Evolutionary conservation across 1,140 invertebrate genomes (phyloP).

Genomic region (Phenacoccus solenopsis): DNA sequence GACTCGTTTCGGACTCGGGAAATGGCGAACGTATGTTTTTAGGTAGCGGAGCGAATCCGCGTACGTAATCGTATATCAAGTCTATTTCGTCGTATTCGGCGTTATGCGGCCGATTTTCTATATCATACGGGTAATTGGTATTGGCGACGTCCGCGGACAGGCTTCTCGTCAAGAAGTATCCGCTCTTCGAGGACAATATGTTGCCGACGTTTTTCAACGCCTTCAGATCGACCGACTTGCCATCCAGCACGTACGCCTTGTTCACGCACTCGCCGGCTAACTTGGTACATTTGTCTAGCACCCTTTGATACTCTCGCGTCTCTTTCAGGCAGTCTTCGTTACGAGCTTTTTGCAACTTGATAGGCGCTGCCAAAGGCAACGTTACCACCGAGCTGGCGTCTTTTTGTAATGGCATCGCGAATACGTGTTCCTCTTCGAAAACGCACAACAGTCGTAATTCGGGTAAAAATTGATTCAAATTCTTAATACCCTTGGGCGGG

Average conservation of each 20-base stretch:
- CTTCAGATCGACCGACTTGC: conserved; percentile 48
- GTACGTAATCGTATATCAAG: conserved; percentile 90
- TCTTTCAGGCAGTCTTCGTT: conserved; percentile 69
- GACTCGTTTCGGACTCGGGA: conserved; percentile 29
- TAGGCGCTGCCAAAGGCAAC: conserved; percentile 66
- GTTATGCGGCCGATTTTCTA: conserved; percentile 36
- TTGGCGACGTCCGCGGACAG: conserved; percentile 52
- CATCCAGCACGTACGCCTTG: conserved; percentile 58
- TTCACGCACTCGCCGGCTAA: conserved; percentile 71
- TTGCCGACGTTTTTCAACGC: conserved; percentile 25
- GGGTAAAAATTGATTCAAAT: conserved; percentile 62
- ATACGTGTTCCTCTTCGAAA: conserved; percentile 70
- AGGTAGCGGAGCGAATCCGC: conserved; percentile 77
- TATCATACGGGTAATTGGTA: neutral
- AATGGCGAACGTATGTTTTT: conserved; percentile 61
- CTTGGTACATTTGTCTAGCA: conserved; percentile 64
- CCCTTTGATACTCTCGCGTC: conserved; percentile 63
- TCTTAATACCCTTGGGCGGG: conserved; percentile 62
- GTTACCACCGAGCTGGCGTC: conserved; percentile 63
- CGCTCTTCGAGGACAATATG: conserved; percentile 23
- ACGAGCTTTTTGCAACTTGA: conserved; percentile 69
- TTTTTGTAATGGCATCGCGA: conserved; percentile 68
- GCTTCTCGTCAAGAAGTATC: conserved; percentile 52
- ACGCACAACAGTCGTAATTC: conserved; percentile 64
- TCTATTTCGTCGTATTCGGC: conserved; percentile 92